Conservation (phyloP, 2,888 invertebrate genomes). For the Lysandra coridon region DNA sequence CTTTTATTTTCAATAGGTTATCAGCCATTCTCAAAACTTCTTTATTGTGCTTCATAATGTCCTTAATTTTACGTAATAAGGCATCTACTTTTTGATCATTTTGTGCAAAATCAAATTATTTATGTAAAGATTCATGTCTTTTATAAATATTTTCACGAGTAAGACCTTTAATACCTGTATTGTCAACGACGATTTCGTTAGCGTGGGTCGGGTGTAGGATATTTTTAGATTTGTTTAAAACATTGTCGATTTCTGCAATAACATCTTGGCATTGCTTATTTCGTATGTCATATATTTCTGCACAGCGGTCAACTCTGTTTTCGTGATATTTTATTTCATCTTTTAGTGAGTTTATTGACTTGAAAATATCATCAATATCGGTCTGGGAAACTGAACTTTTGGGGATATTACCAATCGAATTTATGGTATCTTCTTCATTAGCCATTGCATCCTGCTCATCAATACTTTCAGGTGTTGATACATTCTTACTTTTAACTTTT, state of each 20-base stretch:
- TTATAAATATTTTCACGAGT: conserved; percentile 50
- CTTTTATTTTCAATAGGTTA: conserved; percentile 61
- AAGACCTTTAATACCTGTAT: conserved; percentile 43
- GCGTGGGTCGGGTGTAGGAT: conserved; percentile 59
- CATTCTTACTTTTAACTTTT: conserved; percentile 49
- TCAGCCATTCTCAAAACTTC: conserved; percentile 67
- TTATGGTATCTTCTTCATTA: conserved; percentile 37
- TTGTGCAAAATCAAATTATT: conserved; percentile 50
- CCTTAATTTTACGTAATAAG: conserved; percentile 66
- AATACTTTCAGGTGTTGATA: background rate
- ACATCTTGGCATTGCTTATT: conserved; percentile 66
- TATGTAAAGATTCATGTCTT: conserved; percentile 54
- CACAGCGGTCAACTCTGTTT: conserved; percentile 62
- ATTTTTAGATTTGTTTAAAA: conserved; percentile 61
- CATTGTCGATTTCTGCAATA: conserved; percentile 67
- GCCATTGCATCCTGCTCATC: background rate
- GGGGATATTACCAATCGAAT: conserved; percentile 38
- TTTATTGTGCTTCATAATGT: conserved; percentile 71
- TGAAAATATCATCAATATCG: conserved; percentile 66
- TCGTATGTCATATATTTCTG: conserved; percentile 59
- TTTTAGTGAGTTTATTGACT: conserved; percentile 63
- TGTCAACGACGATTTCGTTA: background rate
- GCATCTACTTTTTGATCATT: conserved; percentile 60
- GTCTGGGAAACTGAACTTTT: conserved; percentile 50
- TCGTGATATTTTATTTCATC: conserved; percentile 64